Percentiles rank a stretch among this genome's conserved stretches.
Conservation (phyloP, 2,797 vertebrate species). For the Propithecus perrieri region DNA sequence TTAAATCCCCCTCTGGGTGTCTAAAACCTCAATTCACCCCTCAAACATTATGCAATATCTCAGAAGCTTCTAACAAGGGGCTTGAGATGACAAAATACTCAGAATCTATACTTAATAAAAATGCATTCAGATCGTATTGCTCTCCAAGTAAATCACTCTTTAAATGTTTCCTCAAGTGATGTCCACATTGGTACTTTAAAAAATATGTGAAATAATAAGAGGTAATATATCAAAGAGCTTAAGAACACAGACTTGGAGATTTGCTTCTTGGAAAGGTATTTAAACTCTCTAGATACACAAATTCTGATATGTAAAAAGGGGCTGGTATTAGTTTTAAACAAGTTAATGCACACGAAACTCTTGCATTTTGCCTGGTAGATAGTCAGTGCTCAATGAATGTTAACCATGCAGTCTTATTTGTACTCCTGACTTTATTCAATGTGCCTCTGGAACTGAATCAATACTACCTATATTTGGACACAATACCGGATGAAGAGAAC, state of each 20-base stretch:
- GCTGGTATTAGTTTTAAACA: background rate
- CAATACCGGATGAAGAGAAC: background rate
- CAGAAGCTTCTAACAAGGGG: background rate
- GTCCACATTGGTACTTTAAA: background rate
- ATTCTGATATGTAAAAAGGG: background rate
- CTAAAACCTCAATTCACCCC: background rate
- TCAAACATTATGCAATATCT: background rate
- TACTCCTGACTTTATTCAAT: background rate
- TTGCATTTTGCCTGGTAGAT: background rate
- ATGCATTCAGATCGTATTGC: background rate
- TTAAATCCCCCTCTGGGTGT: background rate
- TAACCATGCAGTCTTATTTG: background rate
- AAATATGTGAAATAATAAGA: background rate
- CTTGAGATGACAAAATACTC: background rate
- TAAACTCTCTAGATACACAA: background rate
- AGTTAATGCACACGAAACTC: background rate
- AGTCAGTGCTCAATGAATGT: background rate
- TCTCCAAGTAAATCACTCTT: background rate
- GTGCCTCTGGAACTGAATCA: background rate
- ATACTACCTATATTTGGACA: background rate
- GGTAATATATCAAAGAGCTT: background rate
- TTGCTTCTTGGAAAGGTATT: background rate
- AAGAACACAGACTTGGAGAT: background rate
- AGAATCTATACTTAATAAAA: background rate
- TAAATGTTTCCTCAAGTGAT: slow-evolving; percentile 17